Conservation (phyloP, 2,113 vertebrate species). For the Trichomycterus rosablanca region DNA sequence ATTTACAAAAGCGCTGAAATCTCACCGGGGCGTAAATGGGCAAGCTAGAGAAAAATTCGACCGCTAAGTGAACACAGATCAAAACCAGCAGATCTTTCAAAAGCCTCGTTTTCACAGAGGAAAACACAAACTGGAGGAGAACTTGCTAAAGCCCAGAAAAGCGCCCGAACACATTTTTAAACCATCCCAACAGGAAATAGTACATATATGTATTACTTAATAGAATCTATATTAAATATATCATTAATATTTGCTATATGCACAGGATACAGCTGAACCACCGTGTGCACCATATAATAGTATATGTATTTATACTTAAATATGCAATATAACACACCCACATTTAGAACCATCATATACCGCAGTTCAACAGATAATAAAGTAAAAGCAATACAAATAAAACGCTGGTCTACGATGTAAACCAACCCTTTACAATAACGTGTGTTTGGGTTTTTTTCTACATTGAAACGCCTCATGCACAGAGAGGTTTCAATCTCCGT, state of each 20-base stretch:
- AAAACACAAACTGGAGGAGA: conserved; percentile 25
- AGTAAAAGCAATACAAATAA: conserved; percentile 51
- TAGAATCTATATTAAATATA: conserved; percentile 56
- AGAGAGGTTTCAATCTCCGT: conserved; percentile 56
- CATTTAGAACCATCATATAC: conserved; percentile 40
- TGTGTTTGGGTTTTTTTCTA: conserved; percentile 18
- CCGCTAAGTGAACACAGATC: conserved; percentile 22
- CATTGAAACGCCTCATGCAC: conserved; percentile 61
- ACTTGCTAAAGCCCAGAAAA: conserved; percentile 31
- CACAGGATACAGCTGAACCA: conserved; percentile 45
- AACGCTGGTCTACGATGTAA: conserved; percentile 48
- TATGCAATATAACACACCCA: conserved; percentile 47
- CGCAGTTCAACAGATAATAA: conserved; percentile 50
- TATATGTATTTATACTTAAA: conserved; percentile 51
- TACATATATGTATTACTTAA: conserved; percentile 51
- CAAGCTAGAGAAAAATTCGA: conserved; percentile 22
- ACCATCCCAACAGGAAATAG: conserved; percentile 52
- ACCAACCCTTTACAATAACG: conserved; percentile 48
- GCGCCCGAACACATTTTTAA: conserved; percentile 52
- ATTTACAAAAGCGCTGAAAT: conserved; percentile 39
- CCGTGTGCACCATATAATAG: conserved; percentile 43
- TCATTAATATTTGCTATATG: conserved; percentile 49
- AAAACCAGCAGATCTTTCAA: conserved; percentile 15
- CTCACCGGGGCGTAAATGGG: conserved; percentile 37
- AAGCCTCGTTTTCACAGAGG: conserved; percentile 32